Conservation (phyloP, 2,797 vertebrate species). For the Arnoldichthys spilopterus region DNA sequence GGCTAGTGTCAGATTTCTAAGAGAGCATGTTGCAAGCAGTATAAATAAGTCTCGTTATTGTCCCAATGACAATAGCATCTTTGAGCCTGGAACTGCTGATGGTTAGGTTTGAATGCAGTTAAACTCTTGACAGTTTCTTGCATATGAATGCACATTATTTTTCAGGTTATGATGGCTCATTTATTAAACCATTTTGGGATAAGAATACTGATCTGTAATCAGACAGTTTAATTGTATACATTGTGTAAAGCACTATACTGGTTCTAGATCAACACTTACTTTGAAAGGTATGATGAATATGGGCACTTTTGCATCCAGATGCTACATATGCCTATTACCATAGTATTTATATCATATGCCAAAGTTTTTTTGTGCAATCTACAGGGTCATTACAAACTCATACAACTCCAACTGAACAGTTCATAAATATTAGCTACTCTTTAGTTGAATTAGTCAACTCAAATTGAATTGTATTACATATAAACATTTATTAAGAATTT, state of each 20-base stretch:
- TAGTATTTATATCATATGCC: neutral
- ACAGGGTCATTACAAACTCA: neutral
- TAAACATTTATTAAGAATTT: neutral
- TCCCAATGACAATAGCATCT: neutral
- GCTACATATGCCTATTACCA: neutral
- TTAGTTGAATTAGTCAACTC: neutral
- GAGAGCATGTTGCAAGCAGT: neutral
- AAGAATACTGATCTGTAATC: neutral
- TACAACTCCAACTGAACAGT: neutral
- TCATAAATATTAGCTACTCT: neutral
- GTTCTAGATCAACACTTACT: neutral
- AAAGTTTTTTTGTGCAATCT: conserved; percentile 2
- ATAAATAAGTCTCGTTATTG: neutral
- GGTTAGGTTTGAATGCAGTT: neutral
- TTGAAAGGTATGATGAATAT: neutral
- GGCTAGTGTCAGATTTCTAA: neutral
- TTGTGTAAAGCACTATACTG: neutral
- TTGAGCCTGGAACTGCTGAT: neutral
- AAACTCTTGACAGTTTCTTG: neutral
- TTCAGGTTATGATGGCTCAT: neutral
- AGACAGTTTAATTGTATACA: neutral
- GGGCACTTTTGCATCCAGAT: neutral
- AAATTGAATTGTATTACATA: neutral
- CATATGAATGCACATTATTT: neutral
- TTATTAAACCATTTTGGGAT: neutral